Percentiles rank a stretch among this genome's conserved stretches.
These are phyloP conservation scores for Sepiola atlantica DNA, from an alignment of 2,888 invertebrate genomes.

Conservation along the genomic window DNA sequence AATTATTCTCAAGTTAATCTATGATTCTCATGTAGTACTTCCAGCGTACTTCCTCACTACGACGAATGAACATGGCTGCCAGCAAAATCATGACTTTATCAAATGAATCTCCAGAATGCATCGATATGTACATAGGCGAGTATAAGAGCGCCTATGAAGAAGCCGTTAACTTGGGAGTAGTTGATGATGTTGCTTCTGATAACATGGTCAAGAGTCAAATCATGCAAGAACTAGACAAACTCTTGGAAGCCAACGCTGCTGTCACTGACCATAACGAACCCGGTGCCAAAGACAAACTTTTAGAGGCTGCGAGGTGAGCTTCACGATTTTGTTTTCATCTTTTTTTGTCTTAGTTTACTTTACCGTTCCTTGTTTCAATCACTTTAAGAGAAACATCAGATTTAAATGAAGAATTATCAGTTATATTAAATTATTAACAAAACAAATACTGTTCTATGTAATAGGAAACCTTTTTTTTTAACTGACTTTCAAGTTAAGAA, in stretches of 20 bases:
- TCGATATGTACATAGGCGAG: neutral
- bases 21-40: neutral
- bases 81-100: conserved; percentile 37
- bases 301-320: conserved; percentile 34
- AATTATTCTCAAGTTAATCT: neutral
- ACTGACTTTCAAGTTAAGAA: too few relatives aligned
- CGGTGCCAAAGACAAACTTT: conserved; percentile 36
- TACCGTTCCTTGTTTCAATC: neutral
- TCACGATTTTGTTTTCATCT: neutral
- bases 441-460: too few relatives aligned
- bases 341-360: neutral
- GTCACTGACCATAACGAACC: neutral
- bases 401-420: neutral
- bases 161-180: neutral
- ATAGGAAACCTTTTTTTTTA: too few relatives aligned
- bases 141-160: conserved; percentile 42
- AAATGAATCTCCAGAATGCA: neutral
- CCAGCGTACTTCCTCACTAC: conserved; percentile 38
- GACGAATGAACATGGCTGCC: conserved; percentile 37
- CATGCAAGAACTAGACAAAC: conserved; percentile 21
- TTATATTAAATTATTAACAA: too few relatives aligned
- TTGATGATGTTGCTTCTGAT: conserved; percentile 25
- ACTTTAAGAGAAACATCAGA: neutral
- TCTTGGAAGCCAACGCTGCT: neutral
- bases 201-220: conserved; percentile 35